Percentiles rank a stretch among this genome's conserved stretches.
phyloP scores from a whole-genome alignment of 2,113 vertebrate genomes.

The Myiagra hebetior region DNA sequence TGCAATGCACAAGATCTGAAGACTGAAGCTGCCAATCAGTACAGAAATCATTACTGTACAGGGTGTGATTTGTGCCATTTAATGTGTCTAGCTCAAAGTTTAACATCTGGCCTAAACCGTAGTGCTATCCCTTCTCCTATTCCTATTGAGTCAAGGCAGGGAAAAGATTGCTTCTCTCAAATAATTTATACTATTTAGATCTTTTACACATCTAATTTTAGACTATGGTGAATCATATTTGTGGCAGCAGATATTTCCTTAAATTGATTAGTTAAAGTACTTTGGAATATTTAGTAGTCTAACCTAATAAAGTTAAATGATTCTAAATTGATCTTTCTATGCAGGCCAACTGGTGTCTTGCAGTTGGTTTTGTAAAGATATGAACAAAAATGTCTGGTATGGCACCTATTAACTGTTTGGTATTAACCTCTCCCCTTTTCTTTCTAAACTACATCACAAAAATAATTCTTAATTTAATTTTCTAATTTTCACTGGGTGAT shows the following conservation, averaged over 20 bases:
- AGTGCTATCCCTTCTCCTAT: neutral
- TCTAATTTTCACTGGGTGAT: neutral
- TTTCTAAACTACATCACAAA: neutral
- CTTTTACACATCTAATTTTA: neutral
- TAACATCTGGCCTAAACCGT: neutral
- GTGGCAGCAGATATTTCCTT: neutral
- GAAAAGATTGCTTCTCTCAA: neutral
- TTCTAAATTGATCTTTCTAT: neutral
- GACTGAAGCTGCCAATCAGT: neutral
- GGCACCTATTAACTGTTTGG: neutral
- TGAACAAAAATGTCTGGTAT: neutral
- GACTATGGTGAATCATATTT: neutral
- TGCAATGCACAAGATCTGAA: neutral
- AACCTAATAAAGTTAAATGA: neutral
- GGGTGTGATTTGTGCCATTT: neutral
- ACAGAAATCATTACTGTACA: neutral
- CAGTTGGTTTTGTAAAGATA: neutral
- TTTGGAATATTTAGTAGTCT: neutral
- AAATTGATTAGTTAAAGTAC: neutral
- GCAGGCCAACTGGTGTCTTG: neutral
- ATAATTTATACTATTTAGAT: neutral
- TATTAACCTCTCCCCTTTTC: neutral
- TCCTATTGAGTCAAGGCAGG: neutral
- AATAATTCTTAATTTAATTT: neutral
- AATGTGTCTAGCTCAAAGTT: neutral